Base-by-base conservation (phyloP, 2,113 vertebrate species). In the Oreochromis aureus region DNA sequence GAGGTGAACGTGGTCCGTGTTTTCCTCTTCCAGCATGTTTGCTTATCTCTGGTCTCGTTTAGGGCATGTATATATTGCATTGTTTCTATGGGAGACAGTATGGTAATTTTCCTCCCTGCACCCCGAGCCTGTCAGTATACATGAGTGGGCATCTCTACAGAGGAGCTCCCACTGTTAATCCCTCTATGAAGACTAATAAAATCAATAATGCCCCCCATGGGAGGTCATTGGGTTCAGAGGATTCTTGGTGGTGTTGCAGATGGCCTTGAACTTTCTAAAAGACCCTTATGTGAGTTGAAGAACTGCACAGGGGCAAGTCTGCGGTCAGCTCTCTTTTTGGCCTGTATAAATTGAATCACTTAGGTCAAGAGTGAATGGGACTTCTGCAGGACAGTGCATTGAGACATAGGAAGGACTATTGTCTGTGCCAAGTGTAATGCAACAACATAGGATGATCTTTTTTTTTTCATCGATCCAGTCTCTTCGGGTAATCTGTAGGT, bases 111-210 rank as follows among this genome's bases (percentile, higher is more conserved):
- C 76, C 86, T 90, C 80, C 16, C 55, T 46, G 66, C 81, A 51
- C 89, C 88, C 82, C 48, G 27, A 54, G 87, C 92, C 80, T 61
- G 32, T 87, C 48, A n/a, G 86, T 78, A 82, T 81, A 88, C 91
- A 90, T 86, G 84, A 95, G 83, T 82, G 85, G 88, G 85, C 89
- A 87, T 71, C 89, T 86, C 88, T n/a, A 48, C 55, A 30, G 86
- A 81, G 88, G 86, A 91, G 69, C 83, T 83, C 80, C 80, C 44
- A n/a, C 58, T 54, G 90, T 85, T 95, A 94, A 95, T 95, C 90
- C 91, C 80, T 86, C 51, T 83, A 82, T 93, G 91, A 94, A 92
- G 93, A 87, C 84, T 93, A 94, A 94, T 94, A 91, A 86, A 89
- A 95, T 94, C 94, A 89, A 94, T 93, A 86, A 91, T 86, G 71